phyloP scores from a whole-genome alignment of 1,140 invertebrate species.

The Neelides sp. region DNA sequence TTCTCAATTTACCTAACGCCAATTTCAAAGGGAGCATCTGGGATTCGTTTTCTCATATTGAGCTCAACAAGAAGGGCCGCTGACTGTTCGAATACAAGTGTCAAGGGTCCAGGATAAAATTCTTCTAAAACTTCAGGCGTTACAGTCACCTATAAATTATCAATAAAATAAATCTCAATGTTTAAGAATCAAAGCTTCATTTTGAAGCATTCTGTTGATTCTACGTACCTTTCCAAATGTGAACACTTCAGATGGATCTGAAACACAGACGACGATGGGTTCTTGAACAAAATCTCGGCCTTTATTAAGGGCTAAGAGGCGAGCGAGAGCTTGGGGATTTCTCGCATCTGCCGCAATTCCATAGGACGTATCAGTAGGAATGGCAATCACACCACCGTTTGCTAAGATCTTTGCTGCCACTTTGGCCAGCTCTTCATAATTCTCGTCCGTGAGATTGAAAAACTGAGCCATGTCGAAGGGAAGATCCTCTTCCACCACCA shows the following conservation, averaged over 20 bases:
- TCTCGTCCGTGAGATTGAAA: no score
- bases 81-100: conserved; percentile 71
- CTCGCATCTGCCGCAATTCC: conserved; percentile 77
- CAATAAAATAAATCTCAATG: no score
- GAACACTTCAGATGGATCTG: conserved; percentile 18
- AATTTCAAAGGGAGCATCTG: conserved; percentile 53
- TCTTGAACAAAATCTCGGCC: conserved; percentile 62
- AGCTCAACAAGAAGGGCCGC: conserved; percentile 55
- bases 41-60: conserved; percentile 86
- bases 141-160: no score
- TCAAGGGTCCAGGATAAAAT: conserved; percentile 86
- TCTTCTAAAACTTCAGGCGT: conserved; percentile 49
- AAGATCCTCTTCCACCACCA: no score
- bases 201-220: no score
- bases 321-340: conserved; percentile 47
- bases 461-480: no score
- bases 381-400: conserved; percentile 68
- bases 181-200: no score
- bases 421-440: no score
- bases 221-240: conserved; percentile 67
- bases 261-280: conserved; percentile 30
- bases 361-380: conserved; percentile 94
- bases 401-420: no score
- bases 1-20: no score
- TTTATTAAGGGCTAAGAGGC: conserved; percentile 56